phyloP scores from a whole-genome alignment of 2,888 invertebrate species.

The Hypomecis atomaria region DNA sequence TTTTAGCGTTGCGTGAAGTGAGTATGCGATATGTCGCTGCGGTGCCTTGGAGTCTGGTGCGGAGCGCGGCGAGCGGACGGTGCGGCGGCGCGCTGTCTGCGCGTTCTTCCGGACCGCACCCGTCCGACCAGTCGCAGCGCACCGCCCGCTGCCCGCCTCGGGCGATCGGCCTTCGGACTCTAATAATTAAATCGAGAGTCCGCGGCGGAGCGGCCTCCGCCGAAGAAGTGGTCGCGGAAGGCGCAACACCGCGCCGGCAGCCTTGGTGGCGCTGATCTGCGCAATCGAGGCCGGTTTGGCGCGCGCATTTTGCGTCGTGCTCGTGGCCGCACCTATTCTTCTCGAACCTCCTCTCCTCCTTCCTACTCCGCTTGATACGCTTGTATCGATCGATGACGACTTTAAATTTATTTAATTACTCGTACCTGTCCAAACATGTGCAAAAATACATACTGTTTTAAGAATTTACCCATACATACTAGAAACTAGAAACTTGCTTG shows the following conservation, averaged over 20 bases:
- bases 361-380: slow-evolving; percentile 58
- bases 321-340: slow-evolving; percentile 73
- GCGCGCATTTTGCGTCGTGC: slow-evolving; percentile 72
- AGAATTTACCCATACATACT: slow-evolving; percentile 13
- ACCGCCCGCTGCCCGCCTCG: slow-evolving; percentile 79
- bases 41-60: slow-evolving; percentile 81
- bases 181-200: slow-evolving; percentile 81
- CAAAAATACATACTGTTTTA: slow-evolving; percentile 39
- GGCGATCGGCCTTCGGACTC: slow-evolving; percentile 83
- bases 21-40: slow-evolving; percentile 75
- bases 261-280: slow-evolving; percentile 82
- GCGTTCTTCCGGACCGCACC: slow-evolving; percentile 80
- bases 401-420: slow-evolving; percentile 37
- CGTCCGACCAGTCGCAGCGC: slow-evolving; percentile 82
- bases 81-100: slow-evolving; percentile 84
- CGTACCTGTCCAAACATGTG: slow-evolving; percentile 12
- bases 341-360: slow-evolving; percentile 58
- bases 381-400: slow-evolving; percentile 63
- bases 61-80: slow-evolving; percentile 70
- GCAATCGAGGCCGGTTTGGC: slow-evolving; percentile 81
- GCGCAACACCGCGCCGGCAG: slow-evolving; percentile 75
- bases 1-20: slow-evolving; percentile 77
- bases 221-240: slow-evolving; percentile 81
- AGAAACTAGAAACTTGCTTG: too few relatives aligned
- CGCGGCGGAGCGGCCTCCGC: slow-evolving; percentile 60